Conservation (phyloP, 1,140 invertebrate genomes). For the Atopsyche davidsoni region DNA sequence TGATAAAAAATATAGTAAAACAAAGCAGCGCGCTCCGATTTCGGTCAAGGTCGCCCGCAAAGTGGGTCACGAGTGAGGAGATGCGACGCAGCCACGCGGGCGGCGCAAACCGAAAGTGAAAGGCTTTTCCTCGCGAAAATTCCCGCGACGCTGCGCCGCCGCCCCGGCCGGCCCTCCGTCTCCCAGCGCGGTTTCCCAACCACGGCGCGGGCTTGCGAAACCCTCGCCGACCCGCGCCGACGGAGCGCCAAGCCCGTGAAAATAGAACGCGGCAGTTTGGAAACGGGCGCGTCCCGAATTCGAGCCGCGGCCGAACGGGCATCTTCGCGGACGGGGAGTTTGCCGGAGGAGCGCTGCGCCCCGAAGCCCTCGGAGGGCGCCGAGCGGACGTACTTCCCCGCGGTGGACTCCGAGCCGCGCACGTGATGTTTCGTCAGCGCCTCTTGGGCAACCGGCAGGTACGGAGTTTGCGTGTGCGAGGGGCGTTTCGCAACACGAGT, state of each 20-base stretch:
- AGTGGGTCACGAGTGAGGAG: constrained; percentile 27
- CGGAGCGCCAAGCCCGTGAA: constrained; percentile 1
- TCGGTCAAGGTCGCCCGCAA: constrained; percentile 28
- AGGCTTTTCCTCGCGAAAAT: constrained; percentile 4
- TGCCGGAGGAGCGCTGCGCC: neutral
- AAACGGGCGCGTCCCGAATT: neutral
- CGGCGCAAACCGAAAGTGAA: constrained; percentile 15
- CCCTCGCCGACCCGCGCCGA: neutral
- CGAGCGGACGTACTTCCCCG: neutral
- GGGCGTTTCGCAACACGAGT: neutral
- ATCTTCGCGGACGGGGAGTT: constrained; percentile 1
- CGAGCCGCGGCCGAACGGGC: neutral
- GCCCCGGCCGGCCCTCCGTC: neutral
- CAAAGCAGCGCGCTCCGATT: constrained; percentile 26
- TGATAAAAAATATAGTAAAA: constrained; percentile 29
- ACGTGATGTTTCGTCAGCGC: constrained; percentile 21
- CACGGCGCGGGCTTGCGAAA: neutral
- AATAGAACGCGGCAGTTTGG: constrained; percentile 15
- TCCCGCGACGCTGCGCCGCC: constrained; percentile 4
- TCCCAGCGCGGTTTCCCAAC: neutral
- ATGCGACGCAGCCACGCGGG: constrained; percentile 22
- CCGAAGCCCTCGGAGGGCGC: neutral
- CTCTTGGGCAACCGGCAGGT: constrained; percentile 12
- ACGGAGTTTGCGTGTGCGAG: constrained; percentile 1
- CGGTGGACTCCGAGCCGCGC: neutral